A percentile compares a stretch with the other conserved stretches of the same genome.
Evolutionary conservation across 2,888 invertebrate species (phyloP).

Genomic region (Elmis aenea): DNA sequence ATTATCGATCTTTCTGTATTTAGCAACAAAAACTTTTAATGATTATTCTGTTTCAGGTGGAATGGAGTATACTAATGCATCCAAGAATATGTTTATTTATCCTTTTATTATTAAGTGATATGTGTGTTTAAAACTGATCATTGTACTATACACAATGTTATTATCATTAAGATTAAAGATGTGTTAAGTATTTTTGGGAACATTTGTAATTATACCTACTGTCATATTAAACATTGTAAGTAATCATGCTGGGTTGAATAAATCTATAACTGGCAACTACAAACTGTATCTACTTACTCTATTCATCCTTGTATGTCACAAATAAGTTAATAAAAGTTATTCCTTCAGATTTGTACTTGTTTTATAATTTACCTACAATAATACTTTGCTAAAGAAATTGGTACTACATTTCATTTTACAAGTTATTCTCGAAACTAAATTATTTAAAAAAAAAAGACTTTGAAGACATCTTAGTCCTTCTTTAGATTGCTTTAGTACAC

Average conservation of each 20-base stretch:
- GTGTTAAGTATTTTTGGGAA: constrained; percentile 38
- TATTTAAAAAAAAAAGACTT: too few relatives aligned
- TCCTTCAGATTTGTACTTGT: too few relatives aligned
- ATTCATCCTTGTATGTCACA: too few relatives aligned
- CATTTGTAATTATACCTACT: constrained; percentile 37
- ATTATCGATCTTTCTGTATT: not conserved
- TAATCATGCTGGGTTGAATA: constrained; percentile 27
- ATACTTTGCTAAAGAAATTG: too few relatives aligned
- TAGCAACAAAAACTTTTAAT: not conserved
- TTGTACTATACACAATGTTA: constrained; percentile 30
- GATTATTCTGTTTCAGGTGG: constrained; percentile 15
- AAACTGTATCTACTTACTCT: too few relatives aligned
- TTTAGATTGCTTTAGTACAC: too few relatives aligned
- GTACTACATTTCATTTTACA: too few relatives aligned
- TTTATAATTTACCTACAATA: too few relatives aligned
- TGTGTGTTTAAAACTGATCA: constrained; percentile 22
- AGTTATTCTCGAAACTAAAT: too few relatives aligned
- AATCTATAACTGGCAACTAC: constrained; percentile 22
- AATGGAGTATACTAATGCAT: constrained; percentile 20
- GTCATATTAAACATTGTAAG: constrained; percentile 27
- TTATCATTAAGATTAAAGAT: constrained; percentile 28
- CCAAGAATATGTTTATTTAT: constrained; percentile 13
- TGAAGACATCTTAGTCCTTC: too few relatives aligned
- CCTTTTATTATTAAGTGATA: constrained; percentile 25
- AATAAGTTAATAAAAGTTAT: too few relatives aligned